These are phyloP conservation scores for Cosmia pyralina DNA, from an alignment of 2,888 invertebrate genomes.

Conservation along the genomic window DNA sequence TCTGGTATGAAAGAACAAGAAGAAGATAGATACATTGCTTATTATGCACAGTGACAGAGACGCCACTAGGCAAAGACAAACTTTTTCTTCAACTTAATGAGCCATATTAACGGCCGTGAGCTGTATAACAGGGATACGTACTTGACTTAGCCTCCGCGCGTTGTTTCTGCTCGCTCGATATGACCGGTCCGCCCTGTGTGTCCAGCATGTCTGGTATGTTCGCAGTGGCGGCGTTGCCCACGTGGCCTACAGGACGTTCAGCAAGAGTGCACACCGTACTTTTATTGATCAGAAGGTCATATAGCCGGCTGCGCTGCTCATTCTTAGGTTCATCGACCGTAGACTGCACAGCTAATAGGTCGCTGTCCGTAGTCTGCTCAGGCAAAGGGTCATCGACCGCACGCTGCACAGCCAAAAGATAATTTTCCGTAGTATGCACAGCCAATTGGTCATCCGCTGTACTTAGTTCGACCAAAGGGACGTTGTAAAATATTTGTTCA, in stretches of 20 bases:
- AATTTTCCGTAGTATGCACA: not conserved
- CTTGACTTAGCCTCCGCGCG: not conserved
- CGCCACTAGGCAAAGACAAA: not conserved
- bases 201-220: too few relatives aligned
- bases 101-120: not conserved
- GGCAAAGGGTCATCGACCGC: too few relatives aligned
- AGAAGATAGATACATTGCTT: not conserved
- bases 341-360: not conserved
- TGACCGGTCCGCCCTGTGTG: too few relatives aligned
- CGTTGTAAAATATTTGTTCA: not conserved
- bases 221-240: not conserved
- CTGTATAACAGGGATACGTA: not conserved
- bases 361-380: not conserved
- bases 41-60: not conserved
- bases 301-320: not conserved
- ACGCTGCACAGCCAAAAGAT: too few relatives aligned
- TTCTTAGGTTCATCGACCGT: not conserved
- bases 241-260: not conserved
- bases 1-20: not conserved
- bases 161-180: not conserved
- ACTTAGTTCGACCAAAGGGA: slow-evolving; percentile 10
- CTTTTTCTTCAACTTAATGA: slow-evolving; percentile 6
- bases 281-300: not conserved
- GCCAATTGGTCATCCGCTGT: not conserved
- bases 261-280: too few relatives aligned